Percentiles rank a stretch among this genome's conserved stretches.
phyloP scores from a whole-genome alignment of 2,888 invertebrate genomes.

The Caenorhabditis drosophilae region DNA sequence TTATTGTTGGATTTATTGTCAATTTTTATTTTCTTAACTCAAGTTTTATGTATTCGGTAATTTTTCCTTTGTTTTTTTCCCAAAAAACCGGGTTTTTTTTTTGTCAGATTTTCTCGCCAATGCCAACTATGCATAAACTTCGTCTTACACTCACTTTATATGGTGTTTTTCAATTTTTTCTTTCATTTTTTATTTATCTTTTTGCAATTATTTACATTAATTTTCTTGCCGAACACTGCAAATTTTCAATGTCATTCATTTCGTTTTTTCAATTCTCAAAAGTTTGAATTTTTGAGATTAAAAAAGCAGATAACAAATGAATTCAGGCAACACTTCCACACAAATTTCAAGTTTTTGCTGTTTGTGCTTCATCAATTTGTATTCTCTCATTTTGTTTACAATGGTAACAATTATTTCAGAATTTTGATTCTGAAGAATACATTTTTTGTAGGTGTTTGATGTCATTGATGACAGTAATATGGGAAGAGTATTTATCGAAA shows the following conservation, averaged over 20 bases:
- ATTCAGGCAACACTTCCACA: conserved; percentile 23
- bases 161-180: conserved; percentile 47
- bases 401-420: conserved; percentile 26
- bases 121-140: conserved; percentile 51
- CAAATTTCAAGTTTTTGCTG: conserved; percentile 24
- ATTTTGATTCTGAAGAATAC: neutral
- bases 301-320: neutral
- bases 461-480: conserved; percentile 28
- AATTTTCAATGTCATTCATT: conserved; percentile 32
- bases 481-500: conserved; percentile 41
- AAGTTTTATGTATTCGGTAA: conserved; percentile 43
- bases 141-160: conserved; percentile 49
- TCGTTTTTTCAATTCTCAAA: conserved; percentile 42
- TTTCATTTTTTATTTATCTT: conserved; percentile 41
- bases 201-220: conserved; percentile 43
- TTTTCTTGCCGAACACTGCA: conserved; percentile 43
- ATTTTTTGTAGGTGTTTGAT: conserved; percentile 8
- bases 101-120: conserved; percentile 43
- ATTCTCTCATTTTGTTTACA: conserved; percentile 28
- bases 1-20: conserved; percentile 43
- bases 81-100: conserved; percentile 16
- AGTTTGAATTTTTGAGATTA: conserved; percentile 7
- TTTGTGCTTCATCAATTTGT: conserved; percentile 26
- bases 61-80: neutral
- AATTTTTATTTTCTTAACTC: conserved; percentile 42